phyloP scores from a whole-genome alignment of 2,888 invertebrate genomes.

The Sinodicranocentrus sp. region DNA sequence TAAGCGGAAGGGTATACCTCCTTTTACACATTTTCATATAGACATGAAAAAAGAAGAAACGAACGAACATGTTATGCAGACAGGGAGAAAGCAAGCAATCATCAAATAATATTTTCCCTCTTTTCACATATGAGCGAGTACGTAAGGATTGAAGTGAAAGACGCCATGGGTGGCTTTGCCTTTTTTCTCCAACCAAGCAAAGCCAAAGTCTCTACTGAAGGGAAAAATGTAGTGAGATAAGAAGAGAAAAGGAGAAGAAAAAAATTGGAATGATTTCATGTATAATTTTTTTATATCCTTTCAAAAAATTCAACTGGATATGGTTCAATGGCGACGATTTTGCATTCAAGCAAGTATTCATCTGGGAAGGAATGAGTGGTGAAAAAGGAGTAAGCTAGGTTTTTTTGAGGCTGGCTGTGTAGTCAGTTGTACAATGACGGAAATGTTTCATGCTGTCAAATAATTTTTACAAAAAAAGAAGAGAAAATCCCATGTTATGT shows the following conservation, averaged over 20 bases:
- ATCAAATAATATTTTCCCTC: constrained; percentile 14
- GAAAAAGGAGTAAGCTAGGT: too few species aligned
- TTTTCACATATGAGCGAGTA: not conserved
- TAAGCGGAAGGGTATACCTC: too few species aligned
- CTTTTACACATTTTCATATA: too few species aligned
- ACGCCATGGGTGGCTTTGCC: constrained; percentile 23
- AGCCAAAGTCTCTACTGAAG: not conserved
- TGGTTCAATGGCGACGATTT: too few species aligned
- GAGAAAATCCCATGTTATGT: too few species aligned
- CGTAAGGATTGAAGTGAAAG: not conserved
- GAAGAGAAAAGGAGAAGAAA: not conserved
- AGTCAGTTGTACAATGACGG: not conserved
- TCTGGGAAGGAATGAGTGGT: too few species aligned
- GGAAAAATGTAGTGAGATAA: not conserved
- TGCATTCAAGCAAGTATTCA: too few species aligned
- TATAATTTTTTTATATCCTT: not conserved
- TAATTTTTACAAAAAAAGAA: not conserved
- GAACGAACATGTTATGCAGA: not conserved
- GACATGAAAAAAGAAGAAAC: not conserved
- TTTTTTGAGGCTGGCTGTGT: not conserved
- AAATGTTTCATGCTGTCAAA: constrained; percentile 13
- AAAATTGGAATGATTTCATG: not conserved
- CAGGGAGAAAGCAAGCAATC: constrained; percentile 18
- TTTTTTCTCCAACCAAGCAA: not conserved
- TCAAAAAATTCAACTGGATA: not conserved